A percentile compares a stretch with the other conserved stretches of the same genome.
Evolutionary conservation across 1,140 invertebrate species (phyloP).

Genomic region (Brachionus manjavacas): DNA sequence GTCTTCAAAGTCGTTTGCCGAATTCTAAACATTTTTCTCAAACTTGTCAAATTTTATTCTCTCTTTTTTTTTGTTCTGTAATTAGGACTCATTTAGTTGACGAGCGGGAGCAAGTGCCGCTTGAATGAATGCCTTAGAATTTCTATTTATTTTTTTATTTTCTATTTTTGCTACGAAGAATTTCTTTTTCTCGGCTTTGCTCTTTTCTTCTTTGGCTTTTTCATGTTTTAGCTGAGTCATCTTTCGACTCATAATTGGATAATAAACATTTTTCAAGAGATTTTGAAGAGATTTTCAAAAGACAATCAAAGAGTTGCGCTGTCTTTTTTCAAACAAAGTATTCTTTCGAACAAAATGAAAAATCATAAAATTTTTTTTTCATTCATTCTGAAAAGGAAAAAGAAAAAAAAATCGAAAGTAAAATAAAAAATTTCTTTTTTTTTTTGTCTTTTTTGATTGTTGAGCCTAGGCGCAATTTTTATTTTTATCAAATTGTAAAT

Average conservation of each 20-base stretch:
- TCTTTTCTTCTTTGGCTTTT: neutral
- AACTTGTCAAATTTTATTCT: slow-evolving; percentile 27
- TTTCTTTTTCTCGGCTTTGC: neutral
- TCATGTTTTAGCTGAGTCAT: neutral
- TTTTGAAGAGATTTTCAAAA: neutral
- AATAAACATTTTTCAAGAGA: neutral
- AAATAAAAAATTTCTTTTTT: neutral
- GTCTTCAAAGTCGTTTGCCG: neutral
- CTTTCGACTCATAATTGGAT: neutral
- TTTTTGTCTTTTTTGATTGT: neutral
- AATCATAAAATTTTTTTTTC: neutral
- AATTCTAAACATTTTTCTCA: slow-evolving; percentile 5
- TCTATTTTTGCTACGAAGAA: too few species aligned
- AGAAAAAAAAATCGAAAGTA: neutral
- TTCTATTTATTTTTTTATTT: too few species aligned
- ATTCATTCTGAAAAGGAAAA: too few species aligned
- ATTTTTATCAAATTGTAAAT: neutral
- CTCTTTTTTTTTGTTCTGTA: neutral
- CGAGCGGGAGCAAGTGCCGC: neutral
- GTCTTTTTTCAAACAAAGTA: neutral
- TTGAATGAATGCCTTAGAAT: neutral
- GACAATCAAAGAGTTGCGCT: neutral
- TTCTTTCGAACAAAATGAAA: neutral
- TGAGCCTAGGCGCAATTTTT: neutral
- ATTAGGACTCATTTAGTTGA: slow-evolving; percentile 10